phyloP scores from a whole-genome alignment of 2,797 vertebrate genomes.

The Cossypha caffra region DNA sequence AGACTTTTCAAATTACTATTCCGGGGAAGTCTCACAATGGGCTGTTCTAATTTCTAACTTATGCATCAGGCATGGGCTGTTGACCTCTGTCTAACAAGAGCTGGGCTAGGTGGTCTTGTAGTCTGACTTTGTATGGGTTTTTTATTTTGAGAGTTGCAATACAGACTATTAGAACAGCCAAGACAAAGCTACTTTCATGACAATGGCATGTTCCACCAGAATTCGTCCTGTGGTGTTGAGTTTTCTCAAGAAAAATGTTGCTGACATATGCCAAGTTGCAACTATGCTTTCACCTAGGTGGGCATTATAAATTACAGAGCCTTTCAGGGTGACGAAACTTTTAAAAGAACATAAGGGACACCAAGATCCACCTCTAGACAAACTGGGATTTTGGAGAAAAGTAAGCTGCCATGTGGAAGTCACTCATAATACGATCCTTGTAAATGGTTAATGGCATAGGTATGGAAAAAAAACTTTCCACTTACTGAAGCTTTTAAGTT shows the following conservation, averaged over 20 bases:
- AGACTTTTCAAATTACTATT: neutral
- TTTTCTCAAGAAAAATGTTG: neutral
- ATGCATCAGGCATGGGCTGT: neutral
- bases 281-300: neutral
- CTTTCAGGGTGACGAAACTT: neutral
- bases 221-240: neutral
- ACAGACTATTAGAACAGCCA: neutral
- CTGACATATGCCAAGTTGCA: neutral
- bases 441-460: neutral
- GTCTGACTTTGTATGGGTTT: neutral
- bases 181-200: neutral
- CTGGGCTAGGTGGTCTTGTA: neutral
- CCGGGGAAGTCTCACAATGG: neutral
- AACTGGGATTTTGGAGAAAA: neutral
- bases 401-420: neutral
- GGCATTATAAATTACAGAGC: neutral
- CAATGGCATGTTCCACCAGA: neutral
- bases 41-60: neutral
- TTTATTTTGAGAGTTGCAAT: neutral
- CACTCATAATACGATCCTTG: neutral
- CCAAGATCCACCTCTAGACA: neutral
- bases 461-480: neutral
- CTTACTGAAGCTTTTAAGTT: neutral
- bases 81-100: neutral
- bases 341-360: neutral